Conservation (phyloP, 1,140 invertebrate genomes). For the Archegozetes longisetosus region DNA sequence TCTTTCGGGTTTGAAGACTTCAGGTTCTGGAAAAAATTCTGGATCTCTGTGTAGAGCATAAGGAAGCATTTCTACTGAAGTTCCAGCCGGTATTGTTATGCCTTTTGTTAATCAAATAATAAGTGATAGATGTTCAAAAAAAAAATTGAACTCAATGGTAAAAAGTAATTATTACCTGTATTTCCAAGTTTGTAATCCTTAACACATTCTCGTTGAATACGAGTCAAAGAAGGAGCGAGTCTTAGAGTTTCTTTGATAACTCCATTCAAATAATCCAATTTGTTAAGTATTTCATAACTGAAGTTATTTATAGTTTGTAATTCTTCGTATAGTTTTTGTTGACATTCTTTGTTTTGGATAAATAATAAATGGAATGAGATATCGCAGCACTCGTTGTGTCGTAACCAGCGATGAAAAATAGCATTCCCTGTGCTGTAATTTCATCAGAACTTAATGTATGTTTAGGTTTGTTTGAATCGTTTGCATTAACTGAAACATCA, state of each 20-base stretch:
- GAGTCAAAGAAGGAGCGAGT: conserved; percentile 24
- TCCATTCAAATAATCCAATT: conserved; percentile 16
- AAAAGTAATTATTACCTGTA: background rate
- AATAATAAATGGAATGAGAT: conserved; percentile 43
- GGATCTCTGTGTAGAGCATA: conserved; percentile 25
- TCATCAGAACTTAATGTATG: conserved; percentile 1
- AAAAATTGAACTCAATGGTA: background rate
- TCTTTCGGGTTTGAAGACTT: conserved; percentile 27
- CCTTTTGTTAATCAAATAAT: background rate
- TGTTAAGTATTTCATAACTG: conserved; percentile 4
- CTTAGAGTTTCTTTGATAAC: conserved; percentile 28
- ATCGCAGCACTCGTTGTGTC: conserved; percentile 57
- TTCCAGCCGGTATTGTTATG: conserved; percentile 26
- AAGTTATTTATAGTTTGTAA: conserved; percentile 29
- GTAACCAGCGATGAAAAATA: conserved; percentile 54
- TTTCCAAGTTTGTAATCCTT: background rate
- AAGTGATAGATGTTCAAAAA: background rate
- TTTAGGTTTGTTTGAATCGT: background rate
- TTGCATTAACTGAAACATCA: background rate
- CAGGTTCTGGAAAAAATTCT: conserved; percentile 24
- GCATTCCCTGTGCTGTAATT: conserved; percentile 38
- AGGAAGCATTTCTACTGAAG: conserved; percentile 28
- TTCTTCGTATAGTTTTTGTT: conserved; percentile 41
- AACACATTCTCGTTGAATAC: background rate
- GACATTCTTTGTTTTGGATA: conserved; percentile 45